Evolutionary conservation across 2,888 invertebrate genomes (phyloP), one percentile per base, ranked within the genome.

Genomic region (Villa cingulata): DNA sequence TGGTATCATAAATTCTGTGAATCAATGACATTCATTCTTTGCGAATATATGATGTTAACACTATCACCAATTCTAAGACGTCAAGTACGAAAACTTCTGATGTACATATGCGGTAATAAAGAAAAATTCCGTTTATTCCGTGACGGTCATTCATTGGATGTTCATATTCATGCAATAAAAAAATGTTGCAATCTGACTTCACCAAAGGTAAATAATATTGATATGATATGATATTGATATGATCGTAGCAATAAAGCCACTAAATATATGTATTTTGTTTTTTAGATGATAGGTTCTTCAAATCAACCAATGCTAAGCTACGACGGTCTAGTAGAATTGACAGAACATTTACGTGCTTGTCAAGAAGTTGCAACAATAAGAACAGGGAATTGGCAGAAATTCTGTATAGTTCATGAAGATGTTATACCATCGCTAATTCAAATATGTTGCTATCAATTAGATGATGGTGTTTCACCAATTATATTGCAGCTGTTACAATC

Each of bases 321-420:
- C 61, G 92, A 95, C 66, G 81, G 85, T 6, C 76, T 95, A n/a
- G 92, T 95, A 6, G 86, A 87, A 56, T 75, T 96, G 48, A 91
- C 96, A 61, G 96, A 96, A 58, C 92, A 95, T 67, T 72, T 97
- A 52, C 94, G 95, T 66, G 84, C 87, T 5, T 94, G 95, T 59
- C 81, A 87, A 44, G 96, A 97, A 67, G 88, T 96, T 49, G 94
- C 94, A 34, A 80, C 83, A 45, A 81, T 83, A 45, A 82, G 96
- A 46, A 90, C 92, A 0, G 83, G 86, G 56, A 96, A 96, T 72
- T 97, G 96, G 96, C 95, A 96, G 68, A 78, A 83, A 61, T 87
- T 86, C 64, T 92, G 91, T 61, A 67, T 78, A 3, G 74, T 76
- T 34, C 82, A 86, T 59, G 79, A 82, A 27, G 73, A 74, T 56